Percentiles rank a stretch among this genome's conserved stretches.
These are phyloP conservation scores for Maniola jurtina DNA, from an alignment of 1,140 invertebrate genomes.

Conservation along the genomic window DNA sequence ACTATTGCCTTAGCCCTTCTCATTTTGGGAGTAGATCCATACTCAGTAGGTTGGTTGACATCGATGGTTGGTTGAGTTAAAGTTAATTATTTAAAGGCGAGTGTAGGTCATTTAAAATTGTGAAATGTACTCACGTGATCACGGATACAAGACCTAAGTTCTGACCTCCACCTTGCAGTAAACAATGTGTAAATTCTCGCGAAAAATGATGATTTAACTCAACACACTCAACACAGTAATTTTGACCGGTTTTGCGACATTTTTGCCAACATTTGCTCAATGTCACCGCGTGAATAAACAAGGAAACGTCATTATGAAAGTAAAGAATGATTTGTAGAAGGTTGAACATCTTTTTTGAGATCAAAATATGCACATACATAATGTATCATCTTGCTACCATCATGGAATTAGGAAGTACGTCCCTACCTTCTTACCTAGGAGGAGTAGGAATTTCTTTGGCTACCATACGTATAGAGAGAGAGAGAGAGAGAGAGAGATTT, in stretches of 20 bases:
- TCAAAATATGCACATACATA: not conserved
- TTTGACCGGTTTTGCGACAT: slow-evolving; percentile 5
- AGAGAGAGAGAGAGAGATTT: no score
- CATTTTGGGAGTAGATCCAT: no score
- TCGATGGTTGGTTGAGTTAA: no score
- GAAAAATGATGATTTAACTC: not conserved
- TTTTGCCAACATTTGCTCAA: not conserved
- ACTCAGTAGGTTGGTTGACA: no score
- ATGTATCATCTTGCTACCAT: no score
- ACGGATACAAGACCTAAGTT: not conserved
- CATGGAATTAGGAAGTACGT: no score
- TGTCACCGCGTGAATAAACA: not conserved
- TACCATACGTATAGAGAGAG: no score
- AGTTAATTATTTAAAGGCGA: not conserved
- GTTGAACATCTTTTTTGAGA: not conserved
- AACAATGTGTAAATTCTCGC: slow-evolving; percentile 4
- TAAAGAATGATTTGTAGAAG: slow-evolving; percentile 1
- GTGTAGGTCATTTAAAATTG: not conserved
- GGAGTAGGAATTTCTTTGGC: no score
- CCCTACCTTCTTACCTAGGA: no score
- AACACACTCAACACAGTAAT: not conserved
- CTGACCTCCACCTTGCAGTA: slow-evolving; percentile 1
- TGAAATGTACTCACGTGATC: slow-evolving; percentile 2
- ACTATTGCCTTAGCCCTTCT: no score
- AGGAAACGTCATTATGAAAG: slow-evolving; percentile 6